A percentile compares a stretch with the other conserved stretches of the same genome.
These are phyloP conservation scores for Monarcha castaneiventris DNA, from an alignment of 2,113 vertebrate species.

Conservation along the genomic window DNA sequence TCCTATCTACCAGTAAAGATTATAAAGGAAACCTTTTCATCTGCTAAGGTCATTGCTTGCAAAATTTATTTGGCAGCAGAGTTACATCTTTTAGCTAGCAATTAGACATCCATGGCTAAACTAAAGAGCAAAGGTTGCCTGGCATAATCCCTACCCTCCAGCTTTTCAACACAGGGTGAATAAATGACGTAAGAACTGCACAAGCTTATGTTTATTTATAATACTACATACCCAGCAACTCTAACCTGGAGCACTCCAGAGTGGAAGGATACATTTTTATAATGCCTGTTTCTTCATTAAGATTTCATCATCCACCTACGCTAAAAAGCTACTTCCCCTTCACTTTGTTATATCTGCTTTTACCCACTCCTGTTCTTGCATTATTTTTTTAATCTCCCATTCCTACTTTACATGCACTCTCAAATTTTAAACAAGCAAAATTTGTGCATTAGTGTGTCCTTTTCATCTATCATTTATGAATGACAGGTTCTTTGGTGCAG, in stretches of 20 bases:
- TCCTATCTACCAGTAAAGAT: background rate
- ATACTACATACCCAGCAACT: conserved; percentile 68
- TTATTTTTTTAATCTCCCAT: conserved; percentile 90
- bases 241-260: conserved; percentile 64
- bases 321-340: conserved; percentile 82
- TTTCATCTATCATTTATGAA: conserved; percentile 95
- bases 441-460: conserved; percentile 89
- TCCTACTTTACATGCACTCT: conserved; percentile 88
- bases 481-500: conserved; percentile 82
- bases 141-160: conserved; percentile 14
- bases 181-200: conserved; percentile 54
- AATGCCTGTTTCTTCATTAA: conserved; percentile 98
- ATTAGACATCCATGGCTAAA: conserved; percentile 14
- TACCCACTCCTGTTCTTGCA: conserved; percentile 80
- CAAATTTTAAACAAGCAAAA: conserved; percentile 88
- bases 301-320: conserved; percentile 88
- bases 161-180: conserved; percentile 55
- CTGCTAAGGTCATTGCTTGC: background rate
- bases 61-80: conserved; percentile 29
- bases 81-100: conserved; percentile 5
- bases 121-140: conserved; percentile 7
- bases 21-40: background rate
- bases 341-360: conserved; percentile 75
- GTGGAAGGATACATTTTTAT: conserved; percentile 77
- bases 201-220: conserved; percentile 79